Conservation (phyloP, 2,888 invertebrate genomes). For the Drosophila pseudotalamancana region DNA sequence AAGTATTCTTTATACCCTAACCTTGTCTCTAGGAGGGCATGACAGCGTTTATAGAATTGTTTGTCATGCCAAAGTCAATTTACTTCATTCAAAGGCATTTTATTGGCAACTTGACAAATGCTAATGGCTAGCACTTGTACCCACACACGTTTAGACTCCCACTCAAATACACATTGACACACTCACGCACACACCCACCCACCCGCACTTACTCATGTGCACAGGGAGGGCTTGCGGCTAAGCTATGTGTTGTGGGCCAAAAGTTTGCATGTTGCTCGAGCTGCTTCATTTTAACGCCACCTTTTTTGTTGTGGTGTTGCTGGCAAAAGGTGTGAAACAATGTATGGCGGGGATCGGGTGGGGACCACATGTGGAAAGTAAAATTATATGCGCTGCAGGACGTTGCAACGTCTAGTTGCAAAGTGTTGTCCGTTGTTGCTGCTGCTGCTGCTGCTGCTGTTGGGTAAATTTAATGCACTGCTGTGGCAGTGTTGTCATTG, state of each 20-base stretch:
- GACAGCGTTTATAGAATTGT: constrained; percentile 59
- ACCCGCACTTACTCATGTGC: constrained; percentile 15
- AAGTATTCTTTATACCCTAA: constrained; percentile 56
- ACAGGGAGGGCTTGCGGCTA: constrained; percentile 12
- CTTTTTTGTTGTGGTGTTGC: constrained; percentile 16
- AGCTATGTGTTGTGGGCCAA: constrained; percentile 42
- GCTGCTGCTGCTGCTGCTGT: constrained; percentile 22
- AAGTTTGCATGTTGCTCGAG: constrained; percentile 78
- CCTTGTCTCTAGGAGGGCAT: constrained; percentile 8
- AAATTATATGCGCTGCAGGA: constrained; percentile 55
- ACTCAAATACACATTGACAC: neutral
- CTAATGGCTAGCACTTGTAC: constrained; percentile 56
- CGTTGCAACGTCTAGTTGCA: constrained; percentile 41
- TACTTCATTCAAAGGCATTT: constrained; percentile 73
- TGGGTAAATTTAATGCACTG: constrained; percentile 58
- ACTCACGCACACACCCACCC: constrained; percentile 2
- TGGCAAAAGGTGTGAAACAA: constrained; percentile 65
- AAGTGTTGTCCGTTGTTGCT: constrained; percentile 33
- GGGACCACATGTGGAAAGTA: constrained; percentile 13
- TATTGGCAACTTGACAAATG: constrained; percentile 75
- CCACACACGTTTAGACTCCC: too few species aligned
- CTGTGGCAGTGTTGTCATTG: constrained; percentile 27
- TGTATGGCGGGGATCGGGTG: constrained; percentile 5
- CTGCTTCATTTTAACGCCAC: constrained; percentile 57
- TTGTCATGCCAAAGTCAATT: constrained; percentile 78